Conservation (phyloP, 2,888 invertebrate genomes). For the Eupeodes luniger region DNA sequence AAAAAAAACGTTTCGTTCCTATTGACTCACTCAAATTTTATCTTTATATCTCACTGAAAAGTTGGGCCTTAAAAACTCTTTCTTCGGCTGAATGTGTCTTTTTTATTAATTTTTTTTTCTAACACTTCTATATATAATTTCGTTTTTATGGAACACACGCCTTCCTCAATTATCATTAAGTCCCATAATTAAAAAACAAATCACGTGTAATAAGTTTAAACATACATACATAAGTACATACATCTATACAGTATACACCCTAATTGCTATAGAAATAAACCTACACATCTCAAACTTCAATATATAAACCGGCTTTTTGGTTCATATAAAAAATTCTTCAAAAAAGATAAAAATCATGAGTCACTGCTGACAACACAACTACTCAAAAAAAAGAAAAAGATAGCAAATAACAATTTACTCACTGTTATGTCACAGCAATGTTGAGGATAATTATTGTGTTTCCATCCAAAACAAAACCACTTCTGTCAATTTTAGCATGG, state of each 20-base stretch:
- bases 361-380: constrained; percentile 30
- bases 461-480: constrained; percentile 23
- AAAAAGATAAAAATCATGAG: constrained; percentile 41
- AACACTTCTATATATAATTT: not conserved
- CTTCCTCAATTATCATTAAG: constrained; percentile 15
- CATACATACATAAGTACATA: not conserved
- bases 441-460: constrained; percentile 29
- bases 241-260: not conserved
- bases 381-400: not conserved
- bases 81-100: too few relatives aligned
- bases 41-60: too few relatives aligned
- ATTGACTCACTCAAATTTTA: too few relatives aligned
- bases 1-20: too few relatives aligned
- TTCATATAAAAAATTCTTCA: constrained; percentile 6
- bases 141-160: not conserved
- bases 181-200: constrained; percentile 19
- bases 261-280: not conserved
- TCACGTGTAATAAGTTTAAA: constrained; percentile 1
- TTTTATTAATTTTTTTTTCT: too few relatives aligned
- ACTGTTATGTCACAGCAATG: constrained; percentile 48
- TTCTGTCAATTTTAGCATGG: constrained; percentile 47
- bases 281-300: constrained; percentile 1
- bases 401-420: not conserved
- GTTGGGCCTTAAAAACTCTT: too few relatives aligned
- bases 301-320: constrained; percentile 31